Base-by-base conservation (phyloP, 2,113 vertebrate genomes). In the Erinaceus europaeus region DNA sequence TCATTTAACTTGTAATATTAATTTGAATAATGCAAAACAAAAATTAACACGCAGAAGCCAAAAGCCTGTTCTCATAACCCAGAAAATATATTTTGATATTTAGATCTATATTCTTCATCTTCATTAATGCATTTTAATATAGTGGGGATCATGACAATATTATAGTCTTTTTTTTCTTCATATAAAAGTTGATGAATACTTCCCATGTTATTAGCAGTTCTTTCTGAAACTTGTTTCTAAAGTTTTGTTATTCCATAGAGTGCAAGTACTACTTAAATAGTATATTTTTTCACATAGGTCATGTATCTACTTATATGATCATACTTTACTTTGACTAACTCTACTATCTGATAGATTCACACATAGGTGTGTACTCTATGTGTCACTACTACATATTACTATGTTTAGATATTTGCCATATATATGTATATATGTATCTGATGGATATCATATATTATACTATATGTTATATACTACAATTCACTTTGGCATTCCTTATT, bases 1-100 rank as follows among this genome's bases (percentile, higher is more conserved):
- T 75, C 44, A 44, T 76, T 90, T 86, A 55, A 67, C 72, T 84
- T 79, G 68, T 3, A 38, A 48, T 25, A 48, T 53, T 76, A 84
- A 62, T n/a, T n/a, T n/a, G n/a, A n/a, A n/a, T n/a, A n/a, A n/a
- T n/a, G n/a, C n/a, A n/a, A n/a, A n/a, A n/a, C n/a, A n/a, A n/a
- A n/a, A n/a, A n/a, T n/a, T n/a, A n/a, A n/a, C n/a, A n/a, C n/a
- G n/a, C n/a, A 50, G 44, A 27, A 59, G 57, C 38, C n/a, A 21
- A 36, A 68, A 61, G 32, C 46, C 15, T 69, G 40, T 38, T 80
- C 52, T 62, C 18, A 17, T 18, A 21, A 61, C 7, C 21, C 75
- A 65, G 32, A 78, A 36, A 57, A 82, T 64, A 25, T 23, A 32
- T 21, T 14, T 34, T 42, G 46, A 23, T 10, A n/a, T 40, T 53